phyloP scores from a whole-genome alignment of 2,888 invertebrate genomes.

The Andrena praecox region DNA sequence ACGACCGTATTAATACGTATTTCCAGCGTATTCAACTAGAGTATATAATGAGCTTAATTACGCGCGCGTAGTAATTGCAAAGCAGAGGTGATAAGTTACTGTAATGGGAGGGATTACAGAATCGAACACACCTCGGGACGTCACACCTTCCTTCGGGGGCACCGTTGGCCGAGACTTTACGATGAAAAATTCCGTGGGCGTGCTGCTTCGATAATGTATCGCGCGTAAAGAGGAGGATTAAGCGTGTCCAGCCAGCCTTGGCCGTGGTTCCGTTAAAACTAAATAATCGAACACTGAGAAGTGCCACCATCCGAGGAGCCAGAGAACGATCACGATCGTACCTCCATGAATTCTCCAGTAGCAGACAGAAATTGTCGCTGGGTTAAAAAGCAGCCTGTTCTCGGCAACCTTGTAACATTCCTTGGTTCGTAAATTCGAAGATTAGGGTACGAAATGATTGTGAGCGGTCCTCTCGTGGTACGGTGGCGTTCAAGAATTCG shows the following conservation, averaged over 20 bases:
- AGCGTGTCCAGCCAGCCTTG: conserved; percentile 51
- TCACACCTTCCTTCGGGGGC: conserved; percentile 56
- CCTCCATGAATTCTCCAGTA: conserved; percentile 43
- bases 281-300: conserved; percentile 52
- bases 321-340: conserved; percentile 7
- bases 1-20: conserved; percentile 36
- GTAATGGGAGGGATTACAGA: conserved; percentile 57
- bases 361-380: conserved; percentile 21
- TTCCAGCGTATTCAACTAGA: conserved; percentile 34
- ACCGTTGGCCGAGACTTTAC: conserved; percentile 45
- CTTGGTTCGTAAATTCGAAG: conserved; percentile 47
- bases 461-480: conserved; percentile 19
- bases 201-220: conserved; percentile 67
- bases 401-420: conserved; percentile 26
- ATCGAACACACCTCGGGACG: conserved; percentile 56
- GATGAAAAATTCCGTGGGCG: conserved; percentile 70
- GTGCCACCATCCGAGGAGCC: conserved; percentile 34
- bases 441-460: conserved; percentile 40
- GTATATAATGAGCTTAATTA: conserved; percentile 45
- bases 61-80: conserved; percentile 32
- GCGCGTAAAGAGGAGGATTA: conserved; percentile 73
- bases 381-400: conserved; percentile 23
- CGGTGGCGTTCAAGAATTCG: conserved; percentile 14
- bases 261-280: conserved; percentile 61
- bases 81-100: conserved; percentile 45